A percentile compares a stretch with the other conserved stretches of the same genome.
phyloP scores from a whole-genome alignment of 2,888 invertebrate species.

The Disparrhopalites patrizii region DNA sequence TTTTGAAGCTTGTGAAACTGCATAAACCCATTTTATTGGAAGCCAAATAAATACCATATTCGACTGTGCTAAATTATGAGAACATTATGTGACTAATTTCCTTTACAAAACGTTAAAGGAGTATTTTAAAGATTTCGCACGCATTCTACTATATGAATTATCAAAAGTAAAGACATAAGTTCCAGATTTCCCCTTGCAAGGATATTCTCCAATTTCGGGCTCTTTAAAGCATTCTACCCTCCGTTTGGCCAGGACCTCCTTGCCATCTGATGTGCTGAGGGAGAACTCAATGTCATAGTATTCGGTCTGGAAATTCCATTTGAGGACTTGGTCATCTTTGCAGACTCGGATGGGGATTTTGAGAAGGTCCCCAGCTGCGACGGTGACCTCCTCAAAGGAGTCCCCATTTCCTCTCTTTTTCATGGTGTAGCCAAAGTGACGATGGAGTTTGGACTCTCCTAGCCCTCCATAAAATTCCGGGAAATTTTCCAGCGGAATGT shows the following conservation, averaged over 20 bases:
- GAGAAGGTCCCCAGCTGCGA: background rate
- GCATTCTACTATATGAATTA: background rate
- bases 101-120: background rate
- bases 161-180: background rate
- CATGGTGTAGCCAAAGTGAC: background rate
- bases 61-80: too few species aligned
- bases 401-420: background rate
- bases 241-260: background rate
- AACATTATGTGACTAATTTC: too few species aligned
- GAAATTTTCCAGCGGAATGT: background rate
- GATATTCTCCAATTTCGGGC: background rate
- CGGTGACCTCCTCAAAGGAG: background rate
- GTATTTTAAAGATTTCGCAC: background rate
- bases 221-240: background rate
- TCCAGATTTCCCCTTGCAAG: background rate
- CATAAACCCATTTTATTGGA: too few species aligned
- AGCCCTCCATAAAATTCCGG: background rate
- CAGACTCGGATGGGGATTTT: background rate
- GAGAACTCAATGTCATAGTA: background rate
- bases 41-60: too few species aligned
- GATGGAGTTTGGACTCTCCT: background rate
- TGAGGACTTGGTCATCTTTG: background rate
- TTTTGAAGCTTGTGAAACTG: too few species aligned
- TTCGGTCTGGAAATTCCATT: background rate
- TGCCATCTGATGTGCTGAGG: background rate